phyloP scores from a whole-genome alignment of 1,140 invertebrate species.

The Cotesia vestalis region DNA sequence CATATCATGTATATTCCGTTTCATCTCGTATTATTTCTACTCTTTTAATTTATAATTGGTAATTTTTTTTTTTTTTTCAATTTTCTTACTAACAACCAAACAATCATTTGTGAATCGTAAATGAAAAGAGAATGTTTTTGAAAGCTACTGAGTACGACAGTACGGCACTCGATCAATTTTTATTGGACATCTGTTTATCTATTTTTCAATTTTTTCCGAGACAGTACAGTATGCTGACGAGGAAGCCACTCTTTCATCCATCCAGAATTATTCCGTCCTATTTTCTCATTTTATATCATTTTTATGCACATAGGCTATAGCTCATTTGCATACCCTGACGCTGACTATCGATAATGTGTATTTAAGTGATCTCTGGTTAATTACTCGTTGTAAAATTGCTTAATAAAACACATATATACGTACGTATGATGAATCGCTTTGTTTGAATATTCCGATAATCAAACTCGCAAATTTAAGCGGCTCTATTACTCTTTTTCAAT shows the following conservation, averaged over 20 bases:
- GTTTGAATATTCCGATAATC: too few species aligned
- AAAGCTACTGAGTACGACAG: not conserved
- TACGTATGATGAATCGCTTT: too few species aligned
- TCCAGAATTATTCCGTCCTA: conserved; percentile 27
- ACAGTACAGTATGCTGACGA: not conserved
- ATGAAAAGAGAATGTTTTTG: conserved; percentile 4
- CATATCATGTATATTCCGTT: too few species aligned
- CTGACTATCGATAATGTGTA: conserved; percentile 2
- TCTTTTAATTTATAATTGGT: not conserved
- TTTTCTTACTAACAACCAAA: not conserved
- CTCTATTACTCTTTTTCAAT: too few species aligned
- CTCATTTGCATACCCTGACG: too few species aligned
- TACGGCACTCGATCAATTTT: conserved; percentile 25
- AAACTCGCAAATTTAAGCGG: too few species aligned
- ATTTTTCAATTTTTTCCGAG: conserved; percentile 6
- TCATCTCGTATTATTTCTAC: too few species aligned
- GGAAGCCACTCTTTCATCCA: conserved; percentile 19
- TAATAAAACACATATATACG: too few species aligned
- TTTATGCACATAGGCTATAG: not conserved
- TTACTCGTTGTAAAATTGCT: too few species aligned
- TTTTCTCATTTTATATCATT: conserved; percentile 7
- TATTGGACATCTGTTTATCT: conserved; percentile 27
- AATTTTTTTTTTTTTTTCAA: not conserved
- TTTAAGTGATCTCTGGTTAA: too few species aligned
- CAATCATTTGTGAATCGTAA: conserved; percentile 8